Evolutionary conservation across 2,113 vertebrate genomes (phyloP).

Genomic region (Poeciliopsis occidentalis): DNA sequence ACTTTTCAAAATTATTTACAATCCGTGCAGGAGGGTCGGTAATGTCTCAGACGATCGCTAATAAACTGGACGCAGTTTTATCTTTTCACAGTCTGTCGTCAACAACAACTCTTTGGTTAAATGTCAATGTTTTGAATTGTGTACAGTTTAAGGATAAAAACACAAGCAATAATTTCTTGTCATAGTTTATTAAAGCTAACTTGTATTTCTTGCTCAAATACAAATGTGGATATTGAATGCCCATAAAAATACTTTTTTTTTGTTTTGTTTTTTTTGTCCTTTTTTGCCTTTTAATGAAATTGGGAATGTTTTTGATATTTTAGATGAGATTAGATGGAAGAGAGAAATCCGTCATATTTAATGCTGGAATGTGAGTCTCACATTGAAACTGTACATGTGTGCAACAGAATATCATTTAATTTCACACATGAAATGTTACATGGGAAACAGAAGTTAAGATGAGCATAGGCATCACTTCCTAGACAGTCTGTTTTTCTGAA

Average conservation of each 20-base stretch:
- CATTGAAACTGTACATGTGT: neutral
- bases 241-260: slow-evolving; percentile 21
- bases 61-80: slow-evolving; percentile 4
- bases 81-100: slow-evolving; percentile 8
- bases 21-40: slow-evolving; percentile 20
- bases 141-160: slow-evolving; percentile 39
- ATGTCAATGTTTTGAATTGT: slow-evolving; percentile 40
- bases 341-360: slow-evolving; percentile 13
- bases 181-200: slow-evolving; percentile 21
- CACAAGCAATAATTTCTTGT: slow-evolving; percentile 62
- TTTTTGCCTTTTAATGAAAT: slow-evolving; percentile 22
- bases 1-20: slow-evolving; percentile 28
- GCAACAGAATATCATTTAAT: neutral
- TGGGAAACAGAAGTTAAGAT: neutral
- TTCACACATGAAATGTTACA: neutral
- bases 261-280: slow-evolving; percentile 18
- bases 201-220: slow-evolving; percentile 45
- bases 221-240: slow-evolving; percentile 58
- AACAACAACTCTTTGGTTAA: slow-evolving; percentile 19
- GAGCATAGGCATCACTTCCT: neutral
- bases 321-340: slow-evolving; percentile 3
- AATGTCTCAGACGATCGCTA: neutral
- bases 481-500: slow-evolving; percentile 4
- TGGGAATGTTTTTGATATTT: slow-evolving; percentile 33
- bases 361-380: slow-evolving; percentile 16